Evolutionary conservation across 2,888 invertebrate species (phyloP).

Genomic region (Caenorhabditis sinica): DNA sequence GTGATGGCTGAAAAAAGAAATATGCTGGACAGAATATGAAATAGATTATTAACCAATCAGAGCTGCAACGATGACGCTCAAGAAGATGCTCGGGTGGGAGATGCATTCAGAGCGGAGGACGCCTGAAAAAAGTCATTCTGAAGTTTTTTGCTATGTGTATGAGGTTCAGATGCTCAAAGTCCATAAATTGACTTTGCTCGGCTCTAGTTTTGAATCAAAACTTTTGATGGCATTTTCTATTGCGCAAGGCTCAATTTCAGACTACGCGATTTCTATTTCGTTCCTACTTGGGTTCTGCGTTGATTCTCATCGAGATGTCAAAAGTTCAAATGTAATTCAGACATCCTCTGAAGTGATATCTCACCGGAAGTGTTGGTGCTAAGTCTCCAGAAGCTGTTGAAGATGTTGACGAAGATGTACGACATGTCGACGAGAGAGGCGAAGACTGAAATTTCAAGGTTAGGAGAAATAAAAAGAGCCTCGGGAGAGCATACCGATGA

Average conservation of each 20-base stretch:
- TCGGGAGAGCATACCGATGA: slow-evolving; percentile 36
- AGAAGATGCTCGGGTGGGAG: slow-evolving; percentile 18
- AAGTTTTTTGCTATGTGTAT: too few relatives aligned
- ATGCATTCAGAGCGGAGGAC: slow-evolving; percentile 24
- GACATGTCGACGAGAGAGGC: slow-evolving; percentile 35
- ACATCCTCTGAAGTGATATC: background rate
- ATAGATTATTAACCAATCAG: slow-evolving; percentile 21
- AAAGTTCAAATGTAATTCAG: too few relatives aligned
- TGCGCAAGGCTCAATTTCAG: too few relatives aligned
- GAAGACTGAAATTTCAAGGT: slow-evolving; percentile 35
- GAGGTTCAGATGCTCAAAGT: too few relatives aligned
- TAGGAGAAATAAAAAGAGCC: background rate
- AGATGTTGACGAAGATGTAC: slow-evolving; percentile 43
- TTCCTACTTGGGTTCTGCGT: too few relatives aligned
- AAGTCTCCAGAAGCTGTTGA: slow-evolving; percentile 35
- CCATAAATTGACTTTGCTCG: too few relatives aligned
- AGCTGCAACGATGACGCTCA: slow-evolving; percentile 26
- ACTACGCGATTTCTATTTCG: too few relatives aligned
- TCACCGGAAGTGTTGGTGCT: background rate
- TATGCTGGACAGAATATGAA: too few relatives aligned
- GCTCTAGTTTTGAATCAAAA: too few relatives aligned
- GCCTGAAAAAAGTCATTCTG: background rate
- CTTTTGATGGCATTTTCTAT: too few relatives aligned
- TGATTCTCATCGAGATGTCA: too few relatives aligned
- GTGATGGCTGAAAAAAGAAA: slow-evolving; percentile 22